Percentiles rank a stretch among this genome's conserved stretches.
Conservation (phyloP, 2,888 invertebrate genomes). For the Lithophane socia region DNA sequence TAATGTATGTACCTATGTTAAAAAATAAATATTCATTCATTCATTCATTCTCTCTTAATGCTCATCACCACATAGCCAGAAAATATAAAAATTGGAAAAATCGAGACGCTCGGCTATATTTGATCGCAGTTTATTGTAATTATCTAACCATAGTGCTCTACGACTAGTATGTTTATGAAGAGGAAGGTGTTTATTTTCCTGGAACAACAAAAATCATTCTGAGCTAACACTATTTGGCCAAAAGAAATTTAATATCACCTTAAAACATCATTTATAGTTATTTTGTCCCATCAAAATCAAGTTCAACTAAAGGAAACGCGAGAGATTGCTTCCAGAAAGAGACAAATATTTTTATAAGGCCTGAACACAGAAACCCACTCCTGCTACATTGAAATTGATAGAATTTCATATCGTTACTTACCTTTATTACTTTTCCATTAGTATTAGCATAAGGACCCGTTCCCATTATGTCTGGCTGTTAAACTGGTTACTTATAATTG, state of each 20-base stretch:
- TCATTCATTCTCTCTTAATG: too few species aligned
- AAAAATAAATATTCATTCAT: too few species aligned
- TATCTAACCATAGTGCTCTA: not conserved
- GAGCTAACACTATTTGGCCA: not conserved
- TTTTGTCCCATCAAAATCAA: slow-evolving; percentile 10
- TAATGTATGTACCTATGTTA: too few species aligned
- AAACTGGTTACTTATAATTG: slow-evolving; percentile 15
- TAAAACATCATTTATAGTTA: not conserved
- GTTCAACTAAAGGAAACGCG: slow-evolving; percentile 25
- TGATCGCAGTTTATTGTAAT: not conserved
- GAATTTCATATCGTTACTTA: slow-evolving; percentile 60
- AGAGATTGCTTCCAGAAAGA: slow-evolving; percentile 35
- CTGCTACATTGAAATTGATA: slow-evolving; percentile 67
- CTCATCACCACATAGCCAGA: too few species aligned
- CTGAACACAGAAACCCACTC: slow-evolving; percentile 66
- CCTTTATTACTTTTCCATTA: slow-evolving; percentile 71
- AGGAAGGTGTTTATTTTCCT: too few species aligned
- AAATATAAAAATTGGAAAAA: too few species aligned
- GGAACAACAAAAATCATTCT: too few species aligned
- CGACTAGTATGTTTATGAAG: too few species aligned
- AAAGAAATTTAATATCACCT: too few species aligned
- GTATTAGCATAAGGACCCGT: slow-evolving; percentile 65
- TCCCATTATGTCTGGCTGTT: slow-evolving; percentile 27
- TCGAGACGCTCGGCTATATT: too few species aligned
- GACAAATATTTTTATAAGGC: slow-evolving; percentile 50